phyloP scores from a whole-genome alignment of 2,888 invertebrate genomes.

The Drosophila colorata region DNA sequence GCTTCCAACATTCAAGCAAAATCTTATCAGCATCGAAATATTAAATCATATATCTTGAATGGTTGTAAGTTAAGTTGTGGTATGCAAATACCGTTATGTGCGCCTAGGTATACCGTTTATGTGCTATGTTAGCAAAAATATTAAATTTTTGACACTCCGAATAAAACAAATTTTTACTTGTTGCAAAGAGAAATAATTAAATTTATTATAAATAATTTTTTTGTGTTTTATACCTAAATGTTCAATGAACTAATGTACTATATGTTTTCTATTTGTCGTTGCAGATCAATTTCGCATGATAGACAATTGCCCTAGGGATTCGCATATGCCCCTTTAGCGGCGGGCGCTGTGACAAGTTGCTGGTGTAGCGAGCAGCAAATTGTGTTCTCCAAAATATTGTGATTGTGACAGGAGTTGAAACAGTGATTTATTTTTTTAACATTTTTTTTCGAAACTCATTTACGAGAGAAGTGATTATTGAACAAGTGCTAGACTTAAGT shows the following conservation, averaged over 20 bases:
- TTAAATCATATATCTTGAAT: too few species aligned
- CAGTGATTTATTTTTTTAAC: constrained; percentile 15
- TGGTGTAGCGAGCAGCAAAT: constrained; percentile 19
- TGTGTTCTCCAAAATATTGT: constrained; percentile 19
- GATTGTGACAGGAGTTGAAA: constrained; percentile 24
- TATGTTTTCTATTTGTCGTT: constrained; percentile 16
- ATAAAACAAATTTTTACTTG: not conserved
- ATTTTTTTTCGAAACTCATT: constrained; percentile 38
- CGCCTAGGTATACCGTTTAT: too few species aligned
- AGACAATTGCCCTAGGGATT: constrained; percentile 18
- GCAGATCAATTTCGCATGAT: constrained; percentile 31
- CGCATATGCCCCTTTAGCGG: constrained; percentile 5
- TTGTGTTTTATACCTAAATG: not conserved
- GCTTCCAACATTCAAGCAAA: too few species aligned
- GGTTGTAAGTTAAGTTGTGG: too few species aligned
- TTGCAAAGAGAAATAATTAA: too few species aligned
- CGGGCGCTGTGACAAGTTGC: constrained; percentile 17
- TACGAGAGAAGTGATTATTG: constrained; percentile 24
- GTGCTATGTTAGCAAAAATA: too few species aligned
- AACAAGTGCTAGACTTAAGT: constrained; percentile 24
- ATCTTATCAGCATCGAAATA: too few species aligned
- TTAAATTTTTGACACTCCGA: not conserved
- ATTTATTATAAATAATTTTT: too few species aligned
- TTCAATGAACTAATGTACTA: not conserved
- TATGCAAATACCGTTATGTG: too few species aligned